Evolutionary conservation across 2,113 vertebrate genomes (phyloP).

Genomic region (Aptenodytes forsteri): DNA sequence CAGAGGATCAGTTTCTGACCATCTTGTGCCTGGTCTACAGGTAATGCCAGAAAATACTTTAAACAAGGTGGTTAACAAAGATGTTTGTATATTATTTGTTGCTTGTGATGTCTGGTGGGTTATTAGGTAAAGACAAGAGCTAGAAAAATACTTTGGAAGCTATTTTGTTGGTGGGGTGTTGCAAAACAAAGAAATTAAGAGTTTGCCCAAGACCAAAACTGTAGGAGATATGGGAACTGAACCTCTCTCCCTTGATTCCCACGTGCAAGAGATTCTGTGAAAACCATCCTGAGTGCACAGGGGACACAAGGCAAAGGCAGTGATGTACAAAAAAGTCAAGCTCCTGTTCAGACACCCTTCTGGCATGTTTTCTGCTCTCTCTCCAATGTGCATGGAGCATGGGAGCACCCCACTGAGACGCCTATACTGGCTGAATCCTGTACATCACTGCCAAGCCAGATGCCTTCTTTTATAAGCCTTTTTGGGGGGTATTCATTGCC

Average conservation of each 20-base stretch:
- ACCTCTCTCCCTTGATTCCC: not conserved
- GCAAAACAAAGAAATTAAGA: not conserved
- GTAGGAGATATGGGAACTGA: not conserved
- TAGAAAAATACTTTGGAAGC: not conserved
- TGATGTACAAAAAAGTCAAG: not conserved
- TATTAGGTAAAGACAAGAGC: not conserved
- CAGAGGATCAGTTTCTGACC: not conserved
- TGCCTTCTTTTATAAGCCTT: not conserved
- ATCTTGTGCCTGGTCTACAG: not conserved
- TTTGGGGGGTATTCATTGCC: not conserved
- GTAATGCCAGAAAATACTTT: not conserved
- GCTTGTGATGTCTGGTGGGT: not conserved
- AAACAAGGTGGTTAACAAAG: not conserved
- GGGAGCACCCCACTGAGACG: not conserved
- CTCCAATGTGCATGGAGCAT: not conserved
- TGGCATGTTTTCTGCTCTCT: not conserved
- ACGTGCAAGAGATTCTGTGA: not conserved
- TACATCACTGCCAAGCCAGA: not conserved
- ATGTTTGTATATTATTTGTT: not conserved
- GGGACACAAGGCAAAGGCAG: not conserved
- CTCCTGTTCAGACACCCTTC: not conserved
- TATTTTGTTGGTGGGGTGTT: not conserved
- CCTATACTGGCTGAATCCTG: not conserved
- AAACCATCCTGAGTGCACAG: not conserved
- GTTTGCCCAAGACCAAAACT: not conserved